Evolutionary conservation across 2,888 invertebrate species (phyloP).

Genomic region (Glyphotaelius pellucidus): DNA sequence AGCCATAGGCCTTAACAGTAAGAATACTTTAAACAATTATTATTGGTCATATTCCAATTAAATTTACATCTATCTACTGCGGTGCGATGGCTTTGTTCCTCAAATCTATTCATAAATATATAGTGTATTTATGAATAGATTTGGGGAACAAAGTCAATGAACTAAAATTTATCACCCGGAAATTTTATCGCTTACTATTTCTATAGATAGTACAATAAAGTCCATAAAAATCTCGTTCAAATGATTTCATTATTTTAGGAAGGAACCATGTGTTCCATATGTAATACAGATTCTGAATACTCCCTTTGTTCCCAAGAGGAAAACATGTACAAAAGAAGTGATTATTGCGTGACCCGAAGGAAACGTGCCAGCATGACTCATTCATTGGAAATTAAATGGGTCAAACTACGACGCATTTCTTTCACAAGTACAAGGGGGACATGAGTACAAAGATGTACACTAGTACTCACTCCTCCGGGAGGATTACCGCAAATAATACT

Average conservation of each 20-base stretch:
- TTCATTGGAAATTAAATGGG: constrained; percentile 64
- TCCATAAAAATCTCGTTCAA: constrained; percentile 40
- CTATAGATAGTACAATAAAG: constrained; percentile 55
- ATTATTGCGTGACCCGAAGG: constrained; percentile 61
- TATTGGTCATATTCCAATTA: too few species aligned
- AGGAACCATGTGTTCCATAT: constrained; percentile 56
- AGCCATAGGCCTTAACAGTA: too few species aligned
- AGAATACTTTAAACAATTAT: too few species aligned
- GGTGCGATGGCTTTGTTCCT: not conserved
- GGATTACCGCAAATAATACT: not conserved
- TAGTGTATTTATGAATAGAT: too few species aligned
- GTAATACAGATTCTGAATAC: constrained; percentile 45
- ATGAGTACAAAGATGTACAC: constrained; percentile 50
- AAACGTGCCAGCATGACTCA: constrained; percentile 60
- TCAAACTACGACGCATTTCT: constrained; percentile 66
- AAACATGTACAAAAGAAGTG: constrained; percentile 51
- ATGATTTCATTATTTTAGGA: constrained; percentile 47
- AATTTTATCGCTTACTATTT: constrained; percentile 52
- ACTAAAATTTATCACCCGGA: constrained; percentile 52
- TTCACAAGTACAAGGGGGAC: constrained; percentile 57
- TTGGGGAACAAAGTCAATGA: too few species aligned
- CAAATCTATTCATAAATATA: constrained; percentile 39
- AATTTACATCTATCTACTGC: too few species aligned
- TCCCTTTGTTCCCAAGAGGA: constrained; percentile 60
- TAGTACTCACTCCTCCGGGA: not conserved